Evolutionary conservation across 2,113 vertebrate species (phyloP), one percentile per base, ranked within the genome.

Genomic region (Etheostoma spectabile): DNA sequence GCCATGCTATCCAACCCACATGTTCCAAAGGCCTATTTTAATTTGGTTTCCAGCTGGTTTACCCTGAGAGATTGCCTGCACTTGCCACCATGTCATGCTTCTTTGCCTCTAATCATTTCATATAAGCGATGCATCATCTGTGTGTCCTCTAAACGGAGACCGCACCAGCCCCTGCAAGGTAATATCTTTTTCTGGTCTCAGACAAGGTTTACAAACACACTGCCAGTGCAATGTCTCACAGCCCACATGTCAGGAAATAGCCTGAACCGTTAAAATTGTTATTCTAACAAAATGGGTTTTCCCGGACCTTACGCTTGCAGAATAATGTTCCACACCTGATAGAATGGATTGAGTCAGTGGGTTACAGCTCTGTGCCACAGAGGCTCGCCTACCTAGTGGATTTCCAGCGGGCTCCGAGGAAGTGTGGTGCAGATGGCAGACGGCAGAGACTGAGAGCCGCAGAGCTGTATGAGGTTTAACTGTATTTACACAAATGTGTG

Each of bases 31-130:
- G 83, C 84, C 80, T 62, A 60, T 86, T 91, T 88, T 82, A 90
- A 93, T 94, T 90, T 93, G 74, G 74, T 92, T 93, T 93, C 89
- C 90, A 90, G 86, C 78, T 87, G 86, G 56, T 93, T 94, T 93
- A 86, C 71, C 55, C 86, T 80, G 78, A 89, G 77, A 90, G 84
- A 92, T 91, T 90, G 89, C 80, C 72, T 85, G 74, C 76, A 78
- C 85, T 75, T 86, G 77, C 87, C 82, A 82, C 83, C 70, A 57
- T 30, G 82, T 88, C 88, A 89, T 85, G 89, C 84, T 86, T 85
- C 84, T 91, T 91, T 87, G 88, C 61, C 85, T 90, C 87, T 82
- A 90, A 93, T 94, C 83, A 91, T 88, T 91, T 90, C 90, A 86
- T 82, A 84, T 91, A 86, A 92, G 88, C 79, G 86, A 92, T 93